Conservation (phyloP, 2,797 vertebrate genomes). For the Tenualosa ilisha region DNA sequence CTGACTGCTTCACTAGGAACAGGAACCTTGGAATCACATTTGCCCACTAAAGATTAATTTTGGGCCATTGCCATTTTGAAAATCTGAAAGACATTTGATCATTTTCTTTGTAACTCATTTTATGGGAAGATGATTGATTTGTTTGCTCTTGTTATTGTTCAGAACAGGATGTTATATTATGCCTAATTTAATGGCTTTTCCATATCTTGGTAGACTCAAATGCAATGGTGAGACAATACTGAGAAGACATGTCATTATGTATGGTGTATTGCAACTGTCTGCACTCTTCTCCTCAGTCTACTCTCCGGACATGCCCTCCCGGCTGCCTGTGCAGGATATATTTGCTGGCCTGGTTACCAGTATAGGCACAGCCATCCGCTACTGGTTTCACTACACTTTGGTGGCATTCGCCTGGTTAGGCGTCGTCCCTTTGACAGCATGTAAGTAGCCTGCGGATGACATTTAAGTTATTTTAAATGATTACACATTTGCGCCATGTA, state of each 20-base stretch:
- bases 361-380: slow-evolving; percentile 98
- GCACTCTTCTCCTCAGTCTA: slow-evolving; percentile 79
- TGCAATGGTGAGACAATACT: background rate
- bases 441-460: slow-evolving; percentile 73
- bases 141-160: background rate
- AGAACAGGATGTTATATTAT: background rate
- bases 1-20: background rate
- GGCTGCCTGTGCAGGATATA: slow-evolving; percentile 98
- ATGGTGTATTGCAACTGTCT: background rate
- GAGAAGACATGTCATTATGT: background rate
- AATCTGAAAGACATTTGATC: background rate
- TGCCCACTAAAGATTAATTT: background rate
- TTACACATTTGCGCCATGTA: background rate
- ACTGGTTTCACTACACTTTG: slow-evolving; percentile 99
- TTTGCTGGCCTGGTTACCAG: slow-evolving; percentile 97
- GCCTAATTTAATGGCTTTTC: background rate
- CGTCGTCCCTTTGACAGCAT: slow-evolving; percentile 99
- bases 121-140: background rate
- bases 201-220: background rate
- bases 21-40: background rate
- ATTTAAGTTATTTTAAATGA: background rate
- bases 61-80: background rate
- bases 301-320: slow-evolving; percentile 99
- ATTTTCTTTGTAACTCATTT: background rate
- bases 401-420: slow-evolving; percentile 99